A percentile compares a stretch with the other conserved stretches of the same genome.
These are phyloP conservation scores for Xestoiulus laeticollis DNA, from an alignment of 2,888 invertebrate genomes.

Conservation along the genomic window DNA sequence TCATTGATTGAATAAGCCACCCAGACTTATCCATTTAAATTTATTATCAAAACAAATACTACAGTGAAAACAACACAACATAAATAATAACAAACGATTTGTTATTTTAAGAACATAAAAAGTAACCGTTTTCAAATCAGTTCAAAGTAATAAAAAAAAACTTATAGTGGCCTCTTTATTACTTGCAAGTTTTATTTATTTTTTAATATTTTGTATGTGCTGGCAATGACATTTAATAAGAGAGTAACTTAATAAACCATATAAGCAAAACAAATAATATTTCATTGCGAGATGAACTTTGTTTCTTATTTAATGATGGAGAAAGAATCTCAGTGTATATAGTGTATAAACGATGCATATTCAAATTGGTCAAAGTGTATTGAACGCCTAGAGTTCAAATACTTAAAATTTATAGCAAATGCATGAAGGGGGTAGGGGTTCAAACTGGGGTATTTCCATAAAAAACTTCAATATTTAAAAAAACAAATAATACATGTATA, in stretches of 20 bases:
- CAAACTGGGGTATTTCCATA: neutral
- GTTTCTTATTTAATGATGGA: neutral
- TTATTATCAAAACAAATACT: conserved; percentile 4
- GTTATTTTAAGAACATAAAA: neutral
- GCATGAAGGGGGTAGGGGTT: neutral
- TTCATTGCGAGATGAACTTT: neutral
- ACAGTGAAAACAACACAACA: neutral
- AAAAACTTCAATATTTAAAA: neutral
- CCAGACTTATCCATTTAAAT: neutral
- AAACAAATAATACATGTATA: neutral
- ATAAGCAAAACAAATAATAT: neutral
- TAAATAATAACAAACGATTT: neutral
- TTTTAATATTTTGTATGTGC: neutral
- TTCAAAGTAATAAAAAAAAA: neutral
- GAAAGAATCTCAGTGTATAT: neutral
- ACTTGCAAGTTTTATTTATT: neutral
- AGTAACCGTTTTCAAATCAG: neutral
- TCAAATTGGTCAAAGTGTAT: conserved; percentile 2
- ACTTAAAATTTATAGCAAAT: neutral
- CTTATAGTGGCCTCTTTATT: neutral
- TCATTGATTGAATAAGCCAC: neutral
- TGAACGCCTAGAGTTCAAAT: conserved; percentile 15
- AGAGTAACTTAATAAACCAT: neutral
- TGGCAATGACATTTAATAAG: conserved; percentile 31
- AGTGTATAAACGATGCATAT: neutral